These are phyloP conservation scores for Cheilosia vernalis DNA, from an alignment of 2,888 invertebrate species.

Conservation along the genomic window DNA sequence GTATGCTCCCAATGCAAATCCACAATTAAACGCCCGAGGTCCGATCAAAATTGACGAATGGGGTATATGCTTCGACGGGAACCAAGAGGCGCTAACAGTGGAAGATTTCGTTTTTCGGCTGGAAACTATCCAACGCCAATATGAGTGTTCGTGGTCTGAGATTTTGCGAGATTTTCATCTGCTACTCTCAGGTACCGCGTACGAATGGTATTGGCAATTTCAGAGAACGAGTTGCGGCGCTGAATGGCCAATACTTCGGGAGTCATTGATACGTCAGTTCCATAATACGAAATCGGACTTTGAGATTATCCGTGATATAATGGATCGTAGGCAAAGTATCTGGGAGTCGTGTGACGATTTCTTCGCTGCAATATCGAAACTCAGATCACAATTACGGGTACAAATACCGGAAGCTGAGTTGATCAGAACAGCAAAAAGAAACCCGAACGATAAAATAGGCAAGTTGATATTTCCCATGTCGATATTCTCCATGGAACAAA, in stretches of 20 bases:
- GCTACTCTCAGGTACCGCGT: background rate
- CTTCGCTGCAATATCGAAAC: background rate
- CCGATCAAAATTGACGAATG: constrained; percentile 10
- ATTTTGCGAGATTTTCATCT: constrained; percentile 20
- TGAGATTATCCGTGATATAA: constrained; percentile 11
- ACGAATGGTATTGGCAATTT: constrained; percentile 26
- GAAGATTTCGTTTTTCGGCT: background rate
- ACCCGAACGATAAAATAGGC: background rate
- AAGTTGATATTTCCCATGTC: constrained; percentile 5
- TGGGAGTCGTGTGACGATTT: constrained; percentile 18
- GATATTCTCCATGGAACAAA: background rate
- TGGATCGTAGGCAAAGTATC: constrained; percentile 3
- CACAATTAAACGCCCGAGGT: background rate
- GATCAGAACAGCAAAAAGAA: background rate
- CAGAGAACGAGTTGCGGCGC: background rate
- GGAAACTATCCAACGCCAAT: background rate
- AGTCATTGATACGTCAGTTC: background rate
- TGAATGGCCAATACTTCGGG: constrained; percentile 13
- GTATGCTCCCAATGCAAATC: too few relatives aligned
- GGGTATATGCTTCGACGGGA: background rate
- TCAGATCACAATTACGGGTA: background rate
- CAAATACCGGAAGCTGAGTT: background rate
- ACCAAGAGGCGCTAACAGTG: background rate
- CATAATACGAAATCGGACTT: constrained; percentile 14
- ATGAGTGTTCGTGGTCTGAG: constrained; percentile 14